Percentiles rank a stretch among this genome's conserved stretches.
phyloP scores from a whole-genome alignment of 1,140 invertebrate species.

The Geopemphigus sp. region DNA sequence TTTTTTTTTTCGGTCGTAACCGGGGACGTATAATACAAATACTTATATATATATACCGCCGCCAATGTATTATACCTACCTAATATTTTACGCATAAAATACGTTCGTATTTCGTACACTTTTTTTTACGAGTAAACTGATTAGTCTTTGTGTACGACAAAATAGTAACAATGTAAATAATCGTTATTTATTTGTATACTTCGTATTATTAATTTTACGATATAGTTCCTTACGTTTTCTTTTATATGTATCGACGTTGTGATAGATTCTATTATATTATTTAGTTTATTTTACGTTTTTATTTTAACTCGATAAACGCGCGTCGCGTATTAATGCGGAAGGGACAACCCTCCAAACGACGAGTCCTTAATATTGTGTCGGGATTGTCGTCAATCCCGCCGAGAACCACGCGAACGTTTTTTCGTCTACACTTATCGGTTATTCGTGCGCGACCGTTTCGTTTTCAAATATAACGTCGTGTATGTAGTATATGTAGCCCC shows the following conservation, averaged over 20 bases:
- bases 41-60: too few species aligned
- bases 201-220: conserved; percentile 47
- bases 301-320: neutral
- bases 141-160: neutral
- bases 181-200: conserved; percentile 50
- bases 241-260: conserved; percentile 15
- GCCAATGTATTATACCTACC: too few species aligned
- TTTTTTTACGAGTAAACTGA: neutral
- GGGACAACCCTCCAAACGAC: neutral
- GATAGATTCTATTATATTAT: conserved; percentile 20
- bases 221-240: conserved; percentile 49
- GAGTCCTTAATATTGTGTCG: neutral
- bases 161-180: conserved; percentile 35
- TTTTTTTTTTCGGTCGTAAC: too few species aligned
- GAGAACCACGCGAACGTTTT: too few species aligned
- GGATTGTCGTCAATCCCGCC: neutral
- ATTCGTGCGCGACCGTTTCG: too few species aligned
- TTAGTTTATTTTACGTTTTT: conserved; percentile 24
- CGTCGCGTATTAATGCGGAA: neutral
- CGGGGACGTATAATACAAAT: too few species aligned
- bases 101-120: neutral
- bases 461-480: too few species aligned
- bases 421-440: neutral
- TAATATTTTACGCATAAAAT: neutral
- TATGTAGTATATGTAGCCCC: too few species aligned